These are phyloP conservation scores for Zapornia atra DNA, from an alignment of 2,113 vertebrate genomes.

Conservation along the genomic window DNA sequence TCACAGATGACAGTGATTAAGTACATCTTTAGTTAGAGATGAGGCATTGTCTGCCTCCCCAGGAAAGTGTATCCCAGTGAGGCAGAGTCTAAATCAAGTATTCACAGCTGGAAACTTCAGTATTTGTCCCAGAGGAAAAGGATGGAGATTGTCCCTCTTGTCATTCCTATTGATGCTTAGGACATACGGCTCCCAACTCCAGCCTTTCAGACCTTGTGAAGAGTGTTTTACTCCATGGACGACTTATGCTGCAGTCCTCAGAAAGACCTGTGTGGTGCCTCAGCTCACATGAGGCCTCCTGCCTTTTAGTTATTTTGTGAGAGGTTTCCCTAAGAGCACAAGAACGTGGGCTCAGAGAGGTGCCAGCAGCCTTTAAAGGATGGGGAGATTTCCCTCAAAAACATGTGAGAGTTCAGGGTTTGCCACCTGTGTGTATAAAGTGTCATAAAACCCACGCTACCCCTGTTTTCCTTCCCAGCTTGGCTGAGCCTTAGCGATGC, in stretches of 20 bases:
- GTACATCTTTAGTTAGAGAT: background rate
- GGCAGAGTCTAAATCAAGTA: background rate
- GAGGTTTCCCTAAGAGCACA: background rate
- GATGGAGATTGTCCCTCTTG: background rate
- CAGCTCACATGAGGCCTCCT: background rate
- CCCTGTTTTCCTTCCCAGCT: background rate
- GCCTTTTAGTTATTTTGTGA: background rate
- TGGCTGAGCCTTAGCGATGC: background rate
- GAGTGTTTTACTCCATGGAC: background rate
- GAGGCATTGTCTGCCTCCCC: background rate
- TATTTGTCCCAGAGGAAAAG: background rate
- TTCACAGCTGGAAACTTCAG: background rate
- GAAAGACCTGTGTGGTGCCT: too few relatives aligned
- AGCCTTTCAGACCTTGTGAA: background rate
- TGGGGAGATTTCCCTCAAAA: background rate
- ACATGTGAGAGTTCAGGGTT: background rate
- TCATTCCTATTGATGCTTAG: background rate
- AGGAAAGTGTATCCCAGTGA: background rate
- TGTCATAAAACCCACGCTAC: background rate
- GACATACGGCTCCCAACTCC: background rate
- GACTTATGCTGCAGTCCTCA: background rate
- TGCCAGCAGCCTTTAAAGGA: background rate
- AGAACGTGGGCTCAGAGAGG: background rate
- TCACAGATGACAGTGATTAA: background rate
- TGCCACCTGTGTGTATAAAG: background rate